These are phyloP conservation scores for Athene noctua DNA, from an alignment of 2,113 vertebrate species.

Conservation along the genomic window DNA sequence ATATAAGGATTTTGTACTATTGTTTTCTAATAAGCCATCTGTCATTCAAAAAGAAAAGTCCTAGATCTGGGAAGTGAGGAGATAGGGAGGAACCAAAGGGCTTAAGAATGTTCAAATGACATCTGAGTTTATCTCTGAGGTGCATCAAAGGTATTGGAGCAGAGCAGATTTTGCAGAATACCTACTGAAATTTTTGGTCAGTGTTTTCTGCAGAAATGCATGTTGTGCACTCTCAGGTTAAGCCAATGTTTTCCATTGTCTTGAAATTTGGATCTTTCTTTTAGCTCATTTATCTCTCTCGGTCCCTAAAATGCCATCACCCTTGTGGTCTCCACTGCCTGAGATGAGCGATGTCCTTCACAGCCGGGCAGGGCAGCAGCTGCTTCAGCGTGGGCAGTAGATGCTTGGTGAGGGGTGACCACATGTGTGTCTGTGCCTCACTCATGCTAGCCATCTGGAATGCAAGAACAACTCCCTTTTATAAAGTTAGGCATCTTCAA, in stretches of 20 bases:
- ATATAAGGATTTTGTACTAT: constrained; percentile 10
- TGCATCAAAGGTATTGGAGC: not conserved
- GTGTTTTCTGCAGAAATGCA: not conserved
- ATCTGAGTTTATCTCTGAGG: not conserved
- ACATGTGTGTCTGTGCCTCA: not conserved
- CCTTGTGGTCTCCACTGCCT: not conserved
- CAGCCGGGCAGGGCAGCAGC: not conserved
- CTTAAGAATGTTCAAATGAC: not conserved
- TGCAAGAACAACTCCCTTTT: not conserved
- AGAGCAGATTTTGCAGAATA: not conserved
- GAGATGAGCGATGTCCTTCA: not conserved
- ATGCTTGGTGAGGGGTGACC: accelerated
- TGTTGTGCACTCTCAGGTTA: accelerated
- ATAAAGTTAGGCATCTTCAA: not conserved
- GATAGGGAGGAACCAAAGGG: not conserved
- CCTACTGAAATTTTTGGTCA: not conserved
- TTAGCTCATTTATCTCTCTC: not conserved
- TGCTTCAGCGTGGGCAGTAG: accelerated
- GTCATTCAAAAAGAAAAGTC: not conserved
- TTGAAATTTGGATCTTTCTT: not conserved
- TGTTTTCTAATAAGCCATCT: constrained; percentile 25
- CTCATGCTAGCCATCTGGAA: not conserved
- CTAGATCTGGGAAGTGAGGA: not conserved
- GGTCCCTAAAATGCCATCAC: not conserved
- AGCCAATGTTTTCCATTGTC: not conserved